Percentiles rank a stretch among this genome's conserved stretches.
These are phyloP conservation scores for Bujurquina vittata DNA, from an alignment of 2,113 vertebrate species.

Conservation along the genomic window DNA sequence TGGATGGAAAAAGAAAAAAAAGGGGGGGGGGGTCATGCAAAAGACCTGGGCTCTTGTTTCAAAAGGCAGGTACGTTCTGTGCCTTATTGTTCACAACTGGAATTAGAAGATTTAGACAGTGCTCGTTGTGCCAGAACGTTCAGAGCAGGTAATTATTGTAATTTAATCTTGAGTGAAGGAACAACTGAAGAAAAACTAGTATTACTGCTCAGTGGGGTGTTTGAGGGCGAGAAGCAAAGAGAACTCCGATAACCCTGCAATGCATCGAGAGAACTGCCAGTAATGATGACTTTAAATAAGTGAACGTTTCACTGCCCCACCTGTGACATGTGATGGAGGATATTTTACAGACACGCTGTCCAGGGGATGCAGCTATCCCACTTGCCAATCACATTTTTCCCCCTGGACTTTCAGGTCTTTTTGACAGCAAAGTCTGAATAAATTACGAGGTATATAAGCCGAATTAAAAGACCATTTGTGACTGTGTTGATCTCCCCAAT, in stretches of 20 bases:
- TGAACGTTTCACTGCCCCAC: slow-evolving; percentile 38
- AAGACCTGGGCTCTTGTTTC: neutral
- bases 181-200: slow-evolving; percentile 23
- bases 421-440: neutral
- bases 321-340: slow-evolving; percentile 46
- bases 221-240: slow-evolving; percentile 26
- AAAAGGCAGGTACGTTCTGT: slow-evolving; percentile 28
- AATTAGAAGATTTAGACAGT: slow-evolving; percentile 40
- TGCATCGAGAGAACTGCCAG: slow-evolving; percentile 40
- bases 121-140: slow-evolving; percentile 28
- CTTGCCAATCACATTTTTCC: neutral
- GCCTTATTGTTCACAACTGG: slow-evolving; percentile 25
- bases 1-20: neutral
- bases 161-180: slow-evolving; percentile 55
- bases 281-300: slow-evolving; percentile 67
- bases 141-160: slow-evolving; percentile 55
- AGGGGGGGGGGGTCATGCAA: too few relatives aligned
- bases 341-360: slow-evolving; percentile 24
- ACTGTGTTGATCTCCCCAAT: neutral
- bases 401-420: neutral
- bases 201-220: slow-evolving; percentile 28
- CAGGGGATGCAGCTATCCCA: slow-evolving; percentile 26
- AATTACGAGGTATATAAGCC: slow-evolving; percentile 12
- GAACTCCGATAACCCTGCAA: slow-evolving; percentile 56
- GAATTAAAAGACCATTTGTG: slow-evolving; percentile 9